phyloP scores from a whole-genome alignment of 2,888 invertebrate genomes.

The Drosophila tanythrix region DNA sequence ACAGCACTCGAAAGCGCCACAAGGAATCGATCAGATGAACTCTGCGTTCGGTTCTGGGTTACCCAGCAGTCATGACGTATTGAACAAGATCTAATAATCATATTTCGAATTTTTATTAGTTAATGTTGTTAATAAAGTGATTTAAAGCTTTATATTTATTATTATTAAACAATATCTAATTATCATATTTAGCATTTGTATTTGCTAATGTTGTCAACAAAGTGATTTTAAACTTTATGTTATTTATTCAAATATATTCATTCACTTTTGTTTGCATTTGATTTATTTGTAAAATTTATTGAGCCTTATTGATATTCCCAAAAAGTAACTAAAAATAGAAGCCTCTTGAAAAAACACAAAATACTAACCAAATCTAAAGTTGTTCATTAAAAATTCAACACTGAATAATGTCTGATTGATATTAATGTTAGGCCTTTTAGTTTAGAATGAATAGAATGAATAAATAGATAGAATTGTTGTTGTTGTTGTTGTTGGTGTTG shows the following conservation, averaged over 20 bases:
- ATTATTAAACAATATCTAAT: too few species aligned
- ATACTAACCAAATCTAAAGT: constrained; percentile 4
- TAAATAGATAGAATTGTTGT: constrained; percentile 1
- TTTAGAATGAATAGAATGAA: constrained; percentile 24
- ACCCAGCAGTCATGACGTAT: constrained; percentile 5
- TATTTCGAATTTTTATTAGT: background rate
- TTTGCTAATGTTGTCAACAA: background rate
- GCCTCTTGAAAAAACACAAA: constrained; percentile 24
- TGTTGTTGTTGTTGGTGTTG: constrained; percentile 6
- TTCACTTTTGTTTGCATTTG: background rate
- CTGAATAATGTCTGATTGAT: constrained; percentile 44
- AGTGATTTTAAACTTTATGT: background rate
- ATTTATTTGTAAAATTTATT: background rate
- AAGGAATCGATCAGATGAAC: constrained; percentile 17
- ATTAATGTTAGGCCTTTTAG: constrained; percentile 25
- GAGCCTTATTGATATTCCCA: background rate
- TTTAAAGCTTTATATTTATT: background rate
- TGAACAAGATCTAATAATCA: background rate
- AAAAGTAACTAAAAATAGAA: constrained; percentile 3
- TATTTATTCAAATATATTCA: background rate
- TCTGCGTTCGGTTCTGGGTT: background rate
- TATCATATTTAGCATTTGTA: background rate
- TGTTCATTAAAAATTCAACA: constrained; percentile 27
- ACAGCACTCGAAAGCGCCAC: background rate
- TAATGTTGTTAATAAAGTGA: background rate